phyloP scores from a whole-genome alignment of 2,113 vertebrate genomes.

The Psephotus haematonotus region DNA sequence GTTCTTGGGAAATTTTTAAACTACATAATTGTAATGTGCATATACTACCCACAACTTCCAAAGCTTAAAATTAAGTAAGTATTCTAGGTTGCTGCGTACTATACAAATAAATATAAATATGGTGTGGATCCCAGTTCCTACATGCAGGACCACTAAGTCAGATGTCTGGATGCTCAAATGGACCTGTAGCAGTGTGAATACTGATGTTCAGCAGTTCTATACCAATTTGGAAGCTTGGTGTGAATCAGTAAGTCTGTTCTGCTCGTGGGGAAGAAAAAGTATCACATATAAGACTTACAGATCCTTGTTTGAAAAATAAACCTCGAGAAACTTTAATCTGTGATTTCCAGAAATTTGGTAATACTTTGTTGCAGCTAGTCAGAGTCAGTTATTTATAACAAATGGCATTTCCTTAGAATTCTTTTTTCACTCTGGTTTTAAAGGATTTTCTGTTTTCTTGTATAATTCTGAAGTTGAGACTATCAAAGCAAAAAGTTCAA shows the following conservation, averaged over 20 bases:
- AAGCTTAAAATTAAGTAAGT: not conserved
- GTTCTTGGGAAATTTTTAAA: not conserved
- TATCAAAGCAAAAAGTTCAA: constrained; percentile 72
- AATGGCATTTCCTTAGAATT: not conserved
- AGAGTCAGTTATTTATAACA: not conserved
- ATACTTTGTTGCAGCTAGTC: not conserved
- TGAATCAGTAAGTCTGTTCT: not conserved
- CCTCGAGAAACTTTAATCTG: not conserved
- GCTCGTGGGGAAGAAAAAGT: not conserved
- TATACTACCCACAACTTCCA: not conserved
- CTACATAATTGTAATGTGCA: not conserved
- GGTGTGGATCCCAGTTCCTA: not conserved
- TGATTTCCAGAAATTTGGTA: not conserved
- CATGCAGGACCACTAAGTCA: not conserved
- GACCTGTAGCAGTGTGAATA: not conserved
- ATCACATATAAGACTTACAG: not conserved
- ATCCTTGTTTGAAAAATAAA: not conserved
- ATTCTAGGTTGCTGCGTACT: not conserved
- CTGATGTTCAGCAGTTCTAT: not conserved
- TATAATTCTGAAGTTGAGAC: constrained; percentile 59
- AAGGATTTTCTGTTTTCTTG: not conserved
- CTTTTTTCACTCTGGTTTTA: constrained; percentile 35
- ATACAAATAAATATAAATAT: not conserved
- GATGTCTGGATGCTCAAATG: not conserved
- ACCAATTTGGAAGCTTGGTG: not conserved